Evolutionary conservation across 2,888 invertebrate species (phyloP), one percentile per base, ranked within the genome.

Genomic region (Drosophila tripunctata): DNA sequence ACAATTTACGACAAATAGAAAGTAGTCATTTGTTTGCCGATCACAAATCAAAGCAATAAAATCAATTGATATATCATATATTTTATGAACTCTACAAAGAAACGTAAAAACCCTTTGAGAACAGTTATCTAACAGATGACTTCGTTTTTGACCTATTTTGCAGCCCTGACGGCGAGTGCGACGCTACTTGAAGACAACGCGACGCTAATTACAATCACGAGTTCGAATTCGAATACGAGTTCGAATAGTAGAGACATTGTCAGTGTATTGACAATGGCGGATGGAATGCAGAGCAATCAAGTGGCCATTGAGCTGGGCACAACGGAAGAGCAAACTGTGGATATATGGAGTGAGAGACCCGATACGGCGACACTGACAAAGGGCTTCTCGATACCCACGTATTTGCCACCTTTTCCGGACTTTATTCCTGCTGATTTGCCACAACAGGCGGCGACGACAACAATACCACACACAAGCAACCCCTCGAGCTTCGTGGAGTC

Each of bases 381-480:
- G 56, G 89, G 90, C 31, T 89, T 89, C 63, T 89, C 89, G 19
- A 89, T 89, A 78, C 89, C 89, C 62, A 90, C 90, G 70, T 90
- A 89, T 74, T 80, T 90, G 78, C 90, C 90, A 63, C 89, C 88
- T 10, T 88, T 83, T 80, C 89, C 89, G 51, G 82, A 82, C 45
- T 89, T 89, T 48, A 78, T 89, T 27, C 77, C 89, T 35, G 89
- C 87, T 36, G 88, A 89, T 61, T 76, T 89, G 60, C 86, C 90
- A 54, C 73, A 80, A 40, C 47, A 57, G 35, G 24, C 45, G 65
- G 45, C 52, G 41, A 62, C 52, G 51, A 57, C 51, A n/a, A 65
- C 75, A 52, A 58, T 72, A 47, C 55, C 75, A 56, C 58, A 62
- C 36, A 50, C 33, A 17, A 33, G 24, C 38, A 3, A 17, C 17